Conservation (phyloP, 2,797 vertebrate genomes). For the Anguilla anguilla region DNA sequence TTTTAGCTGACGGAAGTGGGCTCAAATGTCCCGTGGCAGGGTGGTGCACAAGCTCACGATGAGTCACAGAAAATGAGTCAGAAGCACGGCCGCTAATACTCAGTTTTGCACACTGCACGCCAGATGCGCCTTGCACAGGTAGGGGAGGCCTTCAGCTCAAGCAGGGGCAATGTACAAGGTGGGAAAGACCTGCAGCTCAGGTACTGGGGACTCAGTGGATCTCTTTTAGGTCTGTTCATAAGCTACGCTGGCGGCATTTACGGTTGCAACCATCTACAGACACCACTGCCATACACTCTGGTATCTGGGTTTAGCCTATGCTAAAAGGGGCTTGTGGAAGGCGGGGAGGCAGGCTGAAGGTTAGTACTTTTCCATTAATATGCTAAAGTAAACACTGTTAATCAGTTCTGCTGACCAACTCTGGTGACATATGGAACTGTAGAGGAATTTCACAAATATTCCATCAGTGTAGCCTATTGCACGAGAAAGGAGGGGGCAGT, state of each 20-base stretch:
- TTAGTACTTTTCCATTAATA: slow-evolving; percentile 17
- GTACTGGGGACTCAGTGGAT: background rate
- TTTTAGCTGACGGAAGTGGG: background rate
- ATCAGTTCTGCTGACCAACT: slow-evolving; percentile 11
- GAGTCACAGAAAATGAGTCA: slow-evolving; percentile 14
- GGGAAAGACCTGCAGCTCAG: background rate
- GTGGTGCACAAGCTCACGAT: background rate
- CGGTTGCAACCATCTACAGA: background rate
- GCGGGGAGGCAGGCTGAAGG: background rate
- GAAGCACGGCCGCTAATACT: background rate
- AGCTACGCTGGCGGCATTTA: background rate
- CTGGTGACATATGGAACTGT: slow-evolving; percentile 13
- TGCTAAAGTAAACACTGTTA: slow-evolving; percentile 6
- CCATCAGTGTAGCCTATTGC: background rate
- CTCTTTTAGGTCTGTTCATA: background rate
- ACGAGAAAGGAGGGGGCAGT: background rate
- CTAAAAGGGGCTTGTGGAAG: background rate
- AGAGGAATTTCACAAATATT: slow-evolving; percentile 21
- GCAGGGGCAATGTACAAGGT: background rate
- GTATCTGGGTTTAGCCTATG: background rate
- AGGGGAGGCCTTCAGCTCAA: background rate
- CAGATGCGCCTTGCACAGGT: background rate
- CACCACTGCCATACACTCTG: too few relatives aligned
- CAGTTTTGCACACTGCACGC: background rate
- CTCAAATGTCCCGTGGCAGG: background rate